Percentiles rank a stretch among this genome's conserved stretches.
phyloP scores from a whole-genome alignment of 2,888 invertebrate species.

The Ellobium chinense region DNA sequence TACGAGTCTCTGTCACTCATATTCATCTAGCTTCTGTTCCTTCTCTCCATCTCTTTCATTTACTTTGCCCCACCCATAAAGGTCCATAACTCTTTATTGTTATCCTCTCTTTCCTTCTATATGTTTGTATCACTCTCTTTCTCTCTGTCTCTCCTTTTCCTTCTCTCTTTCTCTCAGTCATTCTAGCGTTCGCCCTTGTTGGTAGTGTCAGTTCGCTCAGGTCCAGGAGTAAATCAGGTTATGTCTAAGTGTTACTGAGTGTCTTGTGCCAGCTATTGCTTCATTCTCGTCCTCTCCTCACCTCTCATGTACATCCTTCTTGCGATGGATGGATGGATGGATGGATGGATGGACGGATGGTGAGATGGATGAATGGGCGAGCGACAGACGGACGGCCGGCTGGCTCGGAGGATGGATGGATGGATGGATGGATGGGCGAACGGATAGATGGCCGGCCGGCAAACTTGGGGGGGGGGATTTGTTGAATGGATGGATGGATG shows the following conservation, averaged over 20 bases:
- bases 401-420: neutral
- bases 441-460: no score
- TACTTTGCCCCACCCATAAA: neutral
- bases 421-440: slow-evolving; percentile 5
- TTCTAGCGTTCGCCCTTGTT: neutral
- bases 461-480: no score
- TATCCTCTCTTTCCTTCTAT: neutral
- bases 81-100: no score
- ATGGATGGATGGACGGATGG: neutral
- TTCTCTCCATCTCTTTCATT: neutral
- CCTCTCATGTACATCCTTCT: no score
- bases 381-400: neutral
- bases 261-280: neutral
- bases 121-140: slow-evolving; percentile 5
- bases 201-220: neutral
- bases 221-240: no score
- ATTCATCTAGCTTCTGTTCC: no score
- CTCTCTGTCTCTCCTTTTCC: neutral
- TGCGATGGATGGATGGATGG: slow-evolving; percentile 1
- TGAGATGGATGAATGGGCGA: neutral
- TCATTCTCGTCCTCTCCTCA: neutral
- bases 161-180: neutral
- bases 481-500: no score
- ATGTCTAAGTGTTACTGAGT: no score
- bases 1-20: no score